Evolutionary conservation across 2,113 vertebrate genomes (phyloP).

Genomic region (Tinamus guttatus): DNA sequence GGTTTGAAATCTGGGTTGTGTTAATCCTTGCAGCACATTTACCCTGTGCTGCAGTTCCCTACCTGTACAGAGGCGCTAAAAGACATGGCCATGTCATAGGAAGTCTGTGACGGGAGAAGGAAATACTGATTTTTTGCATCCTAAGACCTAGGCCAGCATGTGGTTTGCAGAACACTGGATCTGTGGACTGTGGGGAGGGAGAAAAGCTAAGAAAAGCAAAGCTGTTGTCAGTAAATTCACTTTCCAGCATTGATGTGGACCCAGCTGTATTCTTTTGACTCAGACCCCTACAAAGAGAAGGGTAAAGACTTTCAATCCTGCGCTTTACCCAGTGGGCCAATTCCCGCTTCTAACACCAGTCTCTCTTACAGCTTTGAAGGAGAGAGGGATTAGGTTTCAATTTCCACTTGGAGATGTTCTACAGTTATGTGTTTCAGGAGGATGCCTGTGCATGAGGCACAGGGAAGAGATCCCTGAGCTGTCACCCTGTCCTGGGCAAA

Average conservation of each 20-base stretch:
- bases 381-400: background rate
- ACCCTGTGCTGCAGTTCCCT: background rate
- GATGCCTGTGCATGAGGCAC: background rate
- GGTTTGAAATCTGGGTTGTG: background rate
- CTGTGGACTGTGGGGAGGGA: background rate
- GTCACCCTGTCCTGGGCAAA: background rate
- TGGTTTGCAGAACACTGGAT: constrained; percentile 42
- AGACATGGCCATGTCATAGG: background rate
- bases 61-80: constrained; percentile 19
- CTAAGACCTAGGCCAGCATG: constrained; percentile 23
- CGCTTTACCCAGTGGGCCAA: background rate
- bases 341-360: background rate
- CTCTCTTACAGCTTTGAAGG: background rate
- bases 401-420: background rate
- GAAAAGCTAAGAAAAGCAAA: background rate
- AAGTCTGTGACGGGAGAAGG: background rate
- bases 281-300: background rate
- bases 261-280: constrained; percentile 5
- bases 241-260: background rate
- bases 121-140: background rate
- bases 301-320: background rate
- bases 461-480: background rate
- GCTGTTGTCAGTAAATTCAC: constrained; percentile 37
- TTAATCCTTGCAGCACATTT: background rate
- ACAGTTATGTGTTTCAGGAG: background rate